Evolutionary conservation across 2,113 vertebrate species (phyloP).

Genomic region (Tapirus terrestris): DNA sequence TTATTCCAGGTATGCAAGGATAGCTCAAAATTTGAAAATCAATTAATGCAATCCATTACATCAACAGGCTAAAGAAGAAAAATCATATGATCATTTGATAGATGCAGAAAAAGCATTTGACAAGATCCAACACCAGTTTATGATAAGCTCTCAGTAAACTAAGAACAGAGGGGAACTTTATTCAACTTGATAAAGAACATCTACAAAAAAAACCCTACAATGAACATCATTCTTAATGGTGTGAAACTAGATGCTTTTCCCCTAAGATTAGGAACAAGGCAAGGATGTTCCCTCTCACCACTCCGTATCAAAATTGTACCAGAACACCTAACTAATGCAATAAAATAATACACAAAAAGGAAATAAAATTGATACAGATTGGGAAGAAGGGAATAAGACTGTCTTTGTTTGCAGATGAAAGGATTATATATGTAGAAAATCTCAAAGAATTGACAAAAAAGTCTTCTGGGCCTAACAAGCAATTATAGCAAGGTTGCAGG

Average conservation of each 20-base stretch:
- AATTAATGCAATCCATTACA: background rate
- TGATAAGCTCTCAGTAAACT: background rate
- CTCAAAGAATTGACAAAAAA: background rate
- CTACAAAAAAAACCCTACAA: background rate
- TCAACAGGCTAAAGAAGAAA: background rate
- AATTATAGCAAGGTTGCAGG: background rate
- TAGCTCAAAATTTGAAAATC: background rate
- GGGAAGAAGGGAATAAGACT: background rate
- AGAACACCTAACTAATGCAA: background rate
- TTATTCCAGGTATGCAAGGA: conserved; percentile 2
- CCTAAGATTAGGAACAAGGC: background rate
- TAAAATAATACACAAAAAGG: background rate
- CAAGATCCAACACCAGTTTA: background rate
- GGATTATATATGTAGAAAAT: background rate
- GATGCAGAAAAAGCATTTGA: background rate
- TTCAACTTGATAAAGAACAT: background rate
- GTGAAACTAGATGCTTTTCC: background rate
- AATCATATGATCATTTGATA: background rate
- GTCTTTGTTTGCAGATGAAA: background rate
- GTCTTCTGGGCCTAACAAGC: background rate
- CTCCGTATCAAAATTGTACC: background rate
- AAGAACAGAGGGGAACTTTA: background rate
- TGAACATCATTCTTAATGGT: background rate
- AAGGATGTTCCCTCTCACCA: background rate
- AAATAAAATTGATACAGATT: background rate